Conservation (phyloP, 2,888 invertebrate species). For the Gastrophysa polygoni region DNA sequence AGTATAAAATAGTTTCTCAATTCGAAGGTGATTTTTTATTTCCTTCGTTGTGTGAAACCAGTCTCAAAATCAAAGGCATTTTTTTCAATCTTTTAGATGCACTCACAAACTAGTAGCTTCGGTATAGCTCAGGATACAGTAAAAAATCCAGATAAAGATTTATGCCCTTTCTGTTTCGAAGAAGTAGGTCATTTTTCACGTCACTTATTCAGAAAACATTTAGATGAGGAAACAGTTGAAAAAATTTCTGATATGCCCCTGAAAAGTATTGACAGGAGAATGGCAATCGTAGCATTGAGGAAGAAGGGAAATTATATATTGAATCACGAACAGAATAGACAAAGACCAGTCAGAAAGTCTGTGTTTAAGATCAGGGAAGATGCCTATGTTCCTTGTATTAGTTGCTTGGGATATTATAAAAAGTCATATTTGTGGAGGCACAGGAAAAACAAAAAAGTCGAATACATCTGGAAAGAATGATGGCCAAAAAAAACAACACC, state of each 20-base stretch:
- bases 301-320: constrained; percentile 19
- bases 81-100: neutral
- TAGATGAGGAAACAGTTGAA: constrained; percentile 21
- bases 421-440: constrained; percentile 21
- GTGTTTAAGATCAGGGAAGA: neutral
- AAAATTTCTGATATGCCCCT: constrained; percentile 19
- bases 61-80: too few relatives aligned
- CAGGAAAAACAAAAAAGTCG: constrained; percentile 13
- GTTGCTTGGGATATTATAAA: constrained; percentile 18
- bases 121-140: too few relatives aligned
- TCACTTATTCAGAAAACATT: constrained; percentile 25
- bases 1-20: too few relatives aligned
- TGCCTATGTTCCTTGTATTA: constrained; percentile 17
- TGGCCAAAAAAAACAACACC: constrained; percentile 1
- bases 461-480: neutral
- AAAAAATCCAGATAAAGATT: constrained; percentile 13
- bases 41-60: too few relatives aligned
- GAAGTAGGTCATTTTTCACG: constrained; percentile 30
- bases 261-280: constrained; percentile 19
- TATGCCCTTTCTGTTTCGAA: constrained; percentile 28
- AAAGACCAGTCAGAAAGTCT: constrained; percentile 8
- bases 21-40: too few relatives aligned
- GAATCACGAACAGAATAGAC: constrained; percentile 1
- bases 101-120: neutral
- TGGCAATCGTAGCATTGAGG: constrained; percentile 11